Evolutionary conservation across 2,797 vertebrate species (phyloP).

Genomic region (Tokudaia tokunoshimensis): DNA sequence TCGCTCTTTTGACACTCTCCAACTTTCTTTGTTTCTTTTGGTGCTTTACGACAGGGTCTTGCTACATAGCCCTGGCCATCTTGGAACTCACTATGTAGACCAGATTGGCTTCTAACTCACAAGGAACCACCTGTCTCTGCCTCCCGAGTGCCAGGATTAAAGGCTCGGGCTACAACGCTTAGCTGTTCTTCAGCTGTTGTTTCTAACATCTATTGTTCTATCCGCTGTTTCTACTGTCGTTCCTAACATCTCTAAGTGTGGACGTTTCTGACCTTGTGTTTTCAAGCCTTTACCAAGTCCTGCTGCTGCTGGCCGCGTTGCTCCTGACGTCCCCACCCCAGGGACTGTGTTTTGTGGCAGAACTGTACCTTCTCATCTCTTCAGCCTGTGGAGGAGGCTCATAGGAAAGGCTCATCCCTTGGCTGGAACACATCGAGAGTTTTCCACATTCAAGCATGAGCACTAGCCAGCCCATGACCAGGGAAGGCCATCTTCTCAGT

Average conservation of each 20-base stretch:
- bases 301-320: fast-evolving
- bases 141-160: background rate
- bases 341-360: too few species aligned
- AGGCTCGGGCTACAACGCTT: background rate
- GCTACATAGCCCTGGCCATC: background rate
- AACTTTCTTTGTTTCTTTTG: background rate
- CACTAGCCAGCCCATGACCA: background rate
- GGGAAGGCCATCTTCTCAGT: background rate
- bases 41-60: background rate
- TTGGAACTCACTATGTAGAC: background rate
- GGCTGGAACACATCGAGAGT: background rate
- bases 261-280: background rate
- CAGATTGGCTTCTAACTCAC: background rate
- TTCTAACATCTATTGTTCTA: background rate
- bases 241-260: background rate
- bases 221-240: background rate
- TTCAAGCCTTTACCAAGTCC: background rate
- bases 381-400: too few species aligned
- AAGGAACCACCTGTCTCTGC: background rate
- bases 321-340: background rate
- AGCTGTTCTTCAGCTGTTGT: background rate
- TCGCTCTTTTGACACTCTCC: background rate
- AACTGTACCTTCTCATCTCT: background rate
- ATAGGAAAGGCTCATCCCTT: background rate
- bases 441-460: fast-evolving